Evolutionary conservation across 2,888 invertebrate species (phyloP).

Genomic region (Catocala fraxini): DNA sequence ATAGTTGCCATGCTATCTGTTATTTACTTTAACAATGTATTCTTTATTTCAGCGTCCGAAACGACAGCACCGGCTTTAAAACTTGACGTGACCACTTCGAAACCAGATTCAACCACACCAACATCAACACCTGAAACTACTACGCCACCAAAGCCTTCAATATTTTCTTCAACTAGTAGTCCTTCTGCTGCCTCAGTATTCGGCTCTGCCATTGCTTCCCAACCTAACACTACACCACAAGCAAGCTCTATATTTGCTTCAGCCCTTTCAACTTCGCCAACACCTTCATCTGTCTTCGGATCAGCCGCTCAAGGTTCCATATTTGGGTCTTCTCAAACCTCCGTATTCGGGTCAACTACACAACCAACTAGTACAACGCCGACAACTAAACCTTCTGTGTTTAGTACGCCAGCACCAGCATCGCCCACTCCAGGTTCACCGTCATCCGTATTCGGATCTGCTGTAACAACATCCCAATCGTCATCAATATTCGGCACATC

Average conservation of each 20-base stretch:
- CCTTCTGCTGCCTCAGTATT: constrained; percentile 63
- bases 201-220: constrained; percentile 57
- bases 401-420: constrained; percentile 52
- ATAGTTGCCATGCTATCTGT: no score
- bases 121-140: constrained; percentile 32
- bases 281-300: constrained; percentile 41
- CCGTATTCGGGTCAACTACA: constrained; percentile 49
- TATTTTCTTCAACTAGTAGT: constrained; percentile 40
- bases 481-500: constrained; percentile 55
- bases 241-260: constrained; percentile 50
- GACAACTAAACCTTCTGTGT: constrained; percentile 48
- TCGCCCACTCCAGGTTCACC: constrained; percentile 50
- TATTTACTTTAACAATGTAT: no score
- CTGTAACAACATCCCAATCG: constrained; percentile 35
- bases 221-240: constrained; percentile 44
- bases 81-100: constrained; percentile 30
- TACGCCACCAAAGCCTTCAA: constrained; percentile 31
- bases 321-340: constrained; percentile 43
- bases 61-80: constrained; percentile 50
- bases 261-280: constrained; percentile 39
- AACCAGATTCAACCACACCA: constrained; percentile 25
- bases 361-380: constrained; percentile 33
- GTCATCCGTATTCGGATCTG: constrained; percentile 49
- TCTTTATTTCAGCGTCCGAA: constrained; percentile 55
- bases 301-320: constrained; percentile 45